These are phyloP conservation scores for Leucosticte australis DNA, from an alignment of 2,113 vertebrate genomes.

Conservation along the genomic window DNA sequence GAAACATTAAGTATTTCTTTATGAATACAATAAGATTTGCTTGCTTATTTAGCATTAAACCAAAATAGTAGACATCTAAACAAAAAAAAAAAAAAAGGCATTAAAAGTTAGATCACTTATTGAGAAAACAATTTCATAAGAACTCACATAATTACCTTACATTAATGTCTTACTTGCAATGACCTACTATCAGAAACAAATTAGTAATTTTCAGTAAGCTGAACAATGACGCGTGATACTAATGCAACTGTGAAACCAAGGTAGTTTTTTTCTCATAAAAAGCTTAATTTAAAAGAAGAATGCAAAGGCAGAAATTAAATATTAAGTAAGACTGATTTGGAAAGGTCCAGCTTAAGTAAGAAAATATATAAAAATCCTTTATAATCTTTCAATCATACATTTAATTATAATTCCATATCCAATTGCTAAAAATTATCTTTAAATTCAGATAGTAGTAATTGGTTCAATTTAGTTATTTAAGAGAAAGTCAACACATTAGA, in stretches of 20 bases:
- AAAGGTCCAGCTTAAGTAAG: background rate
- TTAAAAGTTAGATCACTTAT: background rate
- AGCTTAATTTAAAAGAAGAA: background rate
- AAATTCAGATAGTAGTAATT: background rate
- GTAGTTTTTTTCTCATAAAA: background rate
- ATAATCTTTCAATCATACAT: background rate
- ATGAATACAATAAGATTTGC: background rate
- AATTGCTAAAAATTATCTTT: background rate
- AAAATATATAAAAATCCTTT: background rate
- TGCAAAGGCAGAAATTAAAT: background rate
- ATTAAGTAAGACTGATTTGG: background rate
- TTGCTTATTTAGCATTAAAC: background rate
- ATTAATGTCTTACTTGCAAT: background rate
- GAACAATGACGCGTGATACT: background rate
- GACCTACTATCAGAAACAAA: background rate
- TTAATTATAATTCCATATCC: background rate
- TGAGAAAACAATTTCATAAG: background rate
- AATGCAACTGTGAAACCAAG: background rate
- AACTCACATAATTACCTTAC: background rate
- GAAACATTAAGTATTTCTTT: conserved; percentile 35
- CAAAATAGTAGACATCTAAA: background rate
- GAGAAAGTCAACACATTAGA: background rate
- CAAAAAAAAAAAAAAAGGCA: background rate
- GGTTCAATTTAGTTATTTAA: background rate
- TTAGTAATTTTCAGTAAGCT: background rate